Evolutionary conservation across 2,113 vertebrate species (phyloP), one percentile per base, ranked within the genome.

Genomic region (Sapajus apella): DNA sequence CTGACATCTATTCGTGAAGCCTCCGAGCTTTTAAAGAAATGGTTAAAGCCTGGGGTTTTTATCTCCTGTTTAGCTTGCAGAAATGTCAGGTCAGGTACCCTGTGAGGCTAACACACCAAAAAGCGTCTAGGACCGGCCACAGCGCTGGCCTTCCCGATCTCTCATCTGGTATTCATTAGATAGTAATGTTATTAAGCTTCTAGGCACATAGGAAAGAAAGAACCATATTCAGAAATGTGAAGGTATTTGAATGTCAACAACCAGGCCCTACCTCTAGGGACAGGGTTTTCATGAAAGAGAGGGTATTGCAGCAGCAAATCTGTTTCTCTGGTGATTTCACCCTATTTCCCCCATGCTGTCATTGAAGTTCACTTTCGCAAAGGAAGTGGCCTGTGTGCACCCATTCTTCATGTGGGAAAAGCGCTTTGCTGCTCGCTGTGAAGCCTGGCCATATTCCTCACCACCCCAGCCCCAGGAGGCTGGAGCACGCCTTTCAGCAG

Each of bases 91-190:
- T 68, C 70, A 70, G 30, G 50, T 20, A 76, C 30, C 70, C 43
- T 66, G 58, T 45, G 97, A 55, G 52, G 30, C 52, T 72, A 66
- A 93, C 61, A 56, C 82, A 86, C 88, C 3, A 0, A 66, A 56
- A 81, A 82, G 81, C 5, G 12, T 52, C 58, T 9, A 32, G 73
- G 93, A 87, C 47, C 66, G 58, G 45, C 93, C 37, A 0, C 21
- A 27, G 76, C 68, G 45, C 40, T 13, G 5, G 70, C 70, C 52
- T 32, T 25, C 87, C 55, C 35, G 80, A 90, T 52, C 55, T 43
- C n/a, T 93, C 98, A 97, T 96, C 97, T 98, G 98, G 96, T 89
- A 90, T 93, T 97, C 72, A 96, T 98, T 98, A 95, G 17, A 45
- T 66, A 82, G 90, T 85, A 76, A 82, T 76, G 73, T 75, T 88